Percentiles rank a stretch among this genome's conserved stretches.
These are phyloP conservation scores for Fringilla coelebs DNA, from an alignment of 2,797 vertebrate genomes.

Conservation along the genomic window DNA sequence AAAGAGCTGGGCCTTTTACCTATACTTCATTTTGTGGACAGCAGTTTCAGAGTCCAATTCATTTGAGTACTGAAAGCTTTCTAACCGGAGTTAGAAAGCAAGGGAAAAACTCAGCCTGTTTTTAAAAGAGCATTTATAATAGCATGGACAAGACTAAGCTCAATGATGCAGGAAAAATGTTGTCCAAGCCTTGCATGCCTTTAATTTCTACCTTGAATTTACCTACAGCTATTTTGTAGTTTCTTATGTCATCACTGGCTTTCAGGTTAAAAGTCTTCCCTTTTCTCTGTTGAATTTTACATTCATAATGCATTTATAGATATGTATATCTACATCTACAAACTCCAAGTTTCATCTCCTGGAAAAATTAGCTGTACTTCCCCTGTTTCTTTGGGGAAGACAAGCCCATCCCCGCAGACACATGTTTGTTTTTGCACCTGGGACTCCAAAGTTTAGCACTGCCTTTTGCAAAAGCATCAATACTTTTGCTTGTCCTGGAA, in stretches of 20 bases:
- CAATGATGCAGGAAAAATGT: not conserved
- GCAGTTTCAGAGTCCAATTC: not conserved
- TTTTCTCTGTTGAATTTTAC: not conserved
- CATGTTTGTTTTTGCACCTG: not conserved
- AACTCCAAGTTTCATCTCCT: not conserved
- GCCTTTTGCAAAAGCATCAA: not conserved
- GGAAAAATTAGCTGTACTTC: not conserved
- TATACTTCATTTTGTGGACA: not conserved
- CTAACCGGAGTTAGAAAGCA: not conserved
- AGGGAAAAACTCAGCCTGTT: not conserved
- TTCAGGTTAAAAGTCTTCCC: not conserved
- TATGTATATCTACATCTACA: not conserved
- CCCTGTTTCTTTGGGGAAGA: not conserved
- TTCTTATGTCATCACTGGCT: not conserved
- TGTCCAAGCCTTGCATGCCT: not conserved
- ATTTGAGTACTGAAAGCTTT: not conserved
- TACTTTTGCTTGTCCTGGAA: not conserved
- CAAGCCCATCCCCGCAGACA: not conserved
- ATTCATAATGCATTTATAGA: not conserved
- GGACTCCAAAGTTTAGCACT: not conserved
- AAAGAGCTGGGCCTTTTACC: not conserved
- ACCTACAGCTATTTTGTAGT: not conserved
- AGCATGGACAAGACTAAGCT: not conserved
- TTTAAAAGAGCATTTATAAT: not conserved
- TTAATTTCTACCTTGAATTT: not conserved